Conservation (phyloP, 2,888 invertebrate species). For the Erebia palarica region DNA sequence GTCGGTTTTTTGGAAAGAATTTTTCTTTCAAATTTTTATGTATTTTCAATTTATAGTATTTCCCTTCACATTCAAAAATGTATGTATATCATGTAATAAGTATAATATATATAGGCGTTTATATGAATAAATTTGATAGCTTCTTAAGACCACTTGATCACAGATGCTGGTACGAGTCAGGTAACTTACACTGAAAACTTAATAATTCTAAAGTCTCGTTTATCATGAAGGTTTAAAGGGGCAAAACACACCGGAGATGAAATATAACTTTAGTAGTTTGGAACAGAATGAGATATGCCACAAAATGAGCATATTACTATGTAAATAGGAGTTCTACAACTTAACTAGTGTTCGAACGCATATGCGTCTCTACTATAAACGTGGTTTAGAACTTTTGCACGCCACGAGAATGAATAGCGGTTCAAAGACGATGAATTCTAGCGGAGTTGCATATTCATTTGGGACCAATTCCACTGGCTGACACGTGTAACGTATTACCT, state of each 20-base stretch:
- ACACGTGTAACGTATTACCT: conserved; percentile 16
- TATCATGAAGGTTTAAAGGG: conserved; percentile 6
- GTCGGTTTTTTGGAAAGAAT: no score
- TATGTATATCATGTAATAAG: no score
- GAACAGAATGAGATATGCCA: conserved; percentile 19
- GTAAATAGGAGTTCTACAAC: conserved; percentile 33
- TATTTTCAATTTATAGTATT: no score
- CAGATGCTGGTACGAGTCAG: background rate
- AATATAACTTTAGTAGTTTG: conserved; percentile 16
- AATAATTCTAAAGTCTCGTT: conserved; percentile 9
- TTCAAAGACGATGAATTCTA: conserved; percentile 27
- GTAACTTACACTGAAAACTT: background rate
- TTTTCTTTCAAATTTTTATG: no score
- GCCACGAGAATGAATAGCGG: conserved; percentile 25
- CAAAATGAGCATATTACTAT: conserved; percentile 34
- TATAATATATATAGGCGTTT: no score
- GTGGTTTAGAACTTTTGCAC: conserved; percentile 28
- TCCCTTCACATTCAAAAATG: no score
- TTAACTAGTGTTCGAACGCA: conserved; percentile 15
- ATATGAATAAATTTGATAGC: no score
- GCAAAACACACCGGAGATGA: conserved; percentile 2
- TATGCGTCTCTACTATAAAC: conserved; percentile 19
- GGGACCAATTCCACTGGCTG: conserved; percentile 14
- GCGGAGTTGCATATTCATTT: conserved; percentile 21
- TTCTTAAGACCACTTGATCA: no score